Base-by-base conservation (phyloP, 2,888 invertebrate genomes). In the Ornithoptera priamus region DNA sequence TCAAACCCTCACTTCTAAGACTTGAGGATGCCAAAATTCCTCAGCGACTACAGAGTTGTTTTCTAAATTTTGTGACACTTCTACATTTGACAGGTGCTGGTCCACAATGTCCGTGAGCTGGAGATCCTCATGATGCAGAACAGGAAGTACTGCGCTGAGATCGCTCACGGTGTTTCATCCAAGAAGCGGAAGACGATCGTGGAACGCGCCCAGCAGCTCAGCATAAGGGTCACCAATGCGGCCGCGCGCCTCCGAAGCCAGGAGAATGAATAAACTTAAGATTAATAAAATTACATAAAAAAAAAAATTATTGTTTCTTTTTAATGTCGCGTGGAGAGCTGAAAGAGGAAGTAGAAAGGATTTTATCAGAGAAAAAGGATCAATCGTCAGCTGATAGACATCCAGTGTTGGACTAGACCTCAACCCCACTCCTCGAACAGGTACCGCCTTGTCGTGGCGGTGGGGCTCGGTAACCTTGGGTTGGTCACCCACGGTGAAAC, bases 41-140 rank as follows among this genome's bases (percentile, higher is more conserved):
- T 30, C 30, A 30, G 30, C 0, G 30, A 30, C 30, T 30, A 3
- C 30, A 30, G 30, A 30, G 30, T 30, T 22, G 30, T 5, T 30
- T 30, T 4, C 30, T 4, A 30, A 30, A 30, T 4, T 0, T 24
- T 30, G 2, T 30, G 3, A 30, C 30, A 30, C 10, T 39, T 39
- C 7, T 39, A 1, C 8, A 39, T 39, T 39, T 7, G 2, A 57
- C 81, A 93, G 93, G 93, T 93, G 58, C 81, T 93, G 61, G 89
- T 93, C 53, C 93, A 93, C 88, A 93, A 93, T 30, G 89, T 93
- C 30, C 92, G 97, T 94, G 99, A 99, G 92, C 92, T 99, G 76
- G 99, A 99, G 90, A 97, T 99, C 81, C 93, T 99, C 66, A 95
- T 99, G 96, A 99, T 99, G 99, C 99, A 99, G 88, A 99, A 99